Conservation (phyloP, 64 coral and sea anemone genomes). For the Porites lutea region DNA sequence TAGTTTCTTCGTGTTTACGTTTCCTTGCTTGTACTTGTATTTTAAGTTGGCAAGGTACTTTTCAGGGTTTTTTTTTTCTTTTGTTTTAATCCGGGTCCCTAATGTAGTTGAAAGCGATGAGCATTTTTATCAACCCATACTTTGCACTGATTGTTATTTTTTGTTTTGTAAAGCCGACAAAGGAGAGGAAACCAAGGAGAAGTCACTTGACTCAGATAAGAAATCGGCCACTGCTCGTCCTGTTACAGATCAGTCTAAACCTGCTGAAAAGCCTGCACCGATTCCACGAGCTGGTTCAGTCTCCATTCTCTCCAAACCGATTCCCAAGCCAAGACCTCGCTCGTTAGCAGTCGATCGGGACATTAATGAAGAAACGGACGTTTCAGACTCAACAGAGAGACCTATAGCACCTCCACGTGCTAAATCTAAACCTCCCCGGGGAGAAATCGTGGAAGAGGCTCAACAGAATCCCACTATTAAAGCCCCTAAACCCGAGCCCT, state of each 20-base stretch:
- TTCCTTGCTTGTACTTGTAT: too few species aligned
- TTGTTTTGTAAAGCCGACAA: not conserved
- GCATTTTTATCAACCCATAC: not conserved
- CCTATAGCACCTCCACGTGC: slow-evolving; percentile 48
- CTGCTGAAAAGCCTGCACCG: not conserved
- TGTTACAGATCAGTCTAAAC: not conserved
- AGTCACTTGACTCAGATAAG: not conserved
- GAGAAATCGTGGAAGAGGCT: not conserved
- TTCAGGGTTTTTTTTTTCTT: not conserved
- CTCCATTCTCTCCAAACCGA: slow-evolving; percentile 39
- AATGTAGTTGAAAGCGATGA: not conserved
- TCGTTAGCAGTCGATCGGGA: slow-evolving; percentile 23
- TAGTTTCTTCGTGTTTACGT: too few species aligned
- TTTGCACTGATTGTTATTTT: not conserved
- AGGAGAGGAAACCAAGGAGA: not conserved
- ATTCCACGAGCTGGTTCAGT: not conserved
- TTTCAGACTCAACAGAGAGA: slow-evolving; percentile 18
- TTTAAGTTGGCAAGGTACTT: not conserved
- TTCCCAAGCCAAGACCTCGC: slow-evolving; percentile 57
- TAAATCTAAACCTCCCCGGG: slow-evolving; percentile 24
- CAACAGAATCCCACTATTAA: slow-evolving; percentile 3
- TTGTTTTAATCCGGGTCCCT: not conserved
- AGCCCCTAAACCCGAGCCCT: slow-evolving; percentile 15
- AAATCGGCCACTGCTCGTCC: not conserved
- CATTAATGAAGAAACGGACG: not conserved